Conservation (phyloP, 2,113 vertebrate genomes). For the Elaphurus davidianus region DNA sequence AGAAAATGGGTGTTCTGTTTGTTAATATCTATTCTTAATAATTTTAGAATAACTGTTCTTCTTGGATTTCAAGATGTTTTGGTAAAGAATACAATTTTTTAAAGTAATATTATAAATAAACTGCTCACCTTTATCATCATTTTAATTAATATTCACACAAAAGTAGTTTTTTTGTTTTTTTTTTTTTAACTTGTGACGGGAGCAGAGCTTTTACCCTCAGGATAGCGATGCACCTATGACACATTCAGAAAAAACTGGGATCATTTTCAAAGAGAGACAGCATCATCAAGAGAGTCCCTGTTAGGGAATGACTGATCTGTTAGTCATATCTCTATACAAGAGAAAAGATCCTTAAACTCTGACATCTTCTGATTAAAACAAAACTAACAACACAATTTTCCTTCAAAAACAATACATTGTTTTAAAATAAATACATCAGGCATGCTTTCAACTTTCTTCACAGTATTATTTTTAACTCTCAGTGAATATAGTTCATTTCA, state of each 20-base stretch:
- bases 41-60: not conserved
- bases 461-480: not conserved
- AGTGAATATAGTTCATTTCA: not conserved
- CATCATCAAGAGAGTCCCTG: slow-evolving; percentile 27
- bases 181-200: not conserved
- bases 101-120: not conserved
- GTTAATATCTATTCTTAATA: not conserved
- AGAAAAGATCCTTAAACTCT: slow-evolving; percentile 44
- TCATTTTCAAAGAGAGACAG: slow-evolving; percentile 46
- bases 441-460: not conserved
- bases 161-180: not conserved
- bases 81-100: not conserved
- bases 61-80: not conserved
- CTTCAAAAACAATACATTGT: slow-evolving; percentile 35
- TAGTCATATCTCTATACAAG: slow-evolving; percentile 3
- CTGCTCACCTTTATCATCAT: not conserved
- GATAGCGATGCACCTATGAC: slow-evolving; percentile 39
- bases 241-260: slow-evolving; percentile 43
- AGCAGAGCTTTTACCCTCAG: slow-evolving; percentile 14
- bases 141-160: not conserved
- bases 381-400: not conserved
- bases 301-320: slow-evolving; percentile 43
- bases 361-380: slow-evolving; percentile 6
- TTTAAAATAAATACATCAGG: not conserved
- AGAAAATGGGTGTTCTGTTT: not conserved